Conservation (phyloP, 2,888 invertebrate species). For the Nemurella pictetii region DNA sequence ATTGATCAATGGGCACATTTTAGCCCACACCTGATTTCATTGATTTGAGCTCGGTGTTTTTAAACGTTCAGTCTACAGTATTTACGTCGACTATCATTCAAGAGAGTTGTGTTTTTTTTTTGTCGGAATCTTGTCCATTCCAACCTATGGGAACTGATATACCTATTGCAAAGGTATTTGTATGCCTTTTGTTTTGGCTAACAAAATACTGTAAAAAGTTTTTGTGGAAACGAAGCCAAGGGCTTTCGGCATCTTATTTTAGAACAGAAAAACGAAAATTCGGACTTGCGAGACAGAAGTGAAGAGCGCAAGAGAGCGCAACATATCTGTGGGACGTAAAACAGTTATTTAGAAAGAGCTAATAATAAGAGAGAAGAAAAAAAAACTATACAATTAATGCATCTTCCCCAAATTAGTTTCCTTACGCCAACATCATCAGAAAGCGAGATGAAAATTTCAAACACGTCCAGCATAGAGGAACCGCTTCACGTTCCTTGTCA, state of each 20-base stretch:
- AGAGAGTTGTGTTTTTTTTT: neutral
- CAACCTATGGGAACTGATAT: conserved; percentile 25
- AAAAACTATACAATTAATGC: conserved; percentile 21
- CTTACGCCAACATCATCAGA: neutral
- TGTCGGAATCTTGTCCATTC: neutral
- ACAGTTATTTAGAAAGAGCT: conserved; percentile 10
- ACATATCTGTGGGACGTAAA: neutral
- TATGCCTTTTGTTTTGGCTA: conserved; percentile 38
- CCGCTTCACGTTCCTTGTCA: neutral
- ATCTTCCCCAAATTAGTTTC: conserved; percentile 27
- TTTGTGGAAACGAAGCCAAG: conserved; percentile 27
- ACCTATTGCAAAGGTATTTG: conserved; percentile 13
- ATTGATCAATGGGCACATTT: neutral
- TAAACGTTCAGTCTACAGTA: neutral
- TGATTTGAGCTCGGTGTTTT: neutral
- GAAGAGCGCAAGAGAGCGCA: neutral
- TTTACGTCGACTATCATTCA: neutral
- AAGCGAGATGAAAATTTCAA: neutral
- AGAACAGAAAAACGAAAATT: conserved; percentile 27
- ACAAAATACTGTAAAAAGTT: conserved; percentile 33
- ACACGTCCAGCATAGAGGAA: neutral
- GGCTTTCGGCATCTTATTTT: conserved; percentile 24
- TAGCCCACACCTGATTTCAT: neutral
- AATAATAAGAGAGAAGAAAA: neutral
- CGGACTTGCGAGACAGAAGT: conserved; percentile 5